Percentiles rank a stretch among this genome's conserved stretches.
Conservation (phyloP, 2,888 invertebrate species). For the Spisula subtruncata region DNA sequence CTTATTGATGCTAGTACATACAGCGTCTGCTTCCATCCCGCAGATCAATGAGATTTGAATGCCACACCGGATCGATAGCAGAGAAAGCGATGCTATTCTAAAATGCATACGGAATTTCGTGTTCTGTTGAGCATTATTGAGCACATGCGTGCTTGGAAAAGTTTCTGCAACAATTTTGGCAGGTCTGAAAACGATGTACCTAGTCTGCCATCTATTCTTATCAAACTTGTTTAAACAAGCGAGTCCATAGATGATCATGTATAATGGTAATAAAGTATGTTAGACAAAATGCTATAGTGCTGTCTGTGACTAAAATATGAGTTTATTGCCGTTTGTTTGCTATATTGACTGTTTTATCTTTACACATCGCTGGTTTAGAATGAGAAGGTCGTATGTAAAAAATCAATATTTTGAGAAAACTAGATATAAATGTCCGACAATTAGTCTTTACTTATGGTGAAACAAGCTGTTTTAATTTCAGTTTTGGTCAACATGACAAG, state of each 20-base stretch:
- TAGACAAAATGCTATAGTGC: not conserved
- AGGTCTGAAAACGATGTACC: not conserved
- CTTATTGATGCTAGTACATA: conserved; percentile 30
- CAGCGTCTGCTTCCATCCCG: not conserved
- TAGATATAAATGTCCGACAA: too few relatives aligned
- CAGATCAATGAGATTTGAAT: conserved; percentile 46
- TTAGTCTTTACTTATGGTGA: too few relatives aligned
- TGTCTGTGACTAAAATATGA: not conserved
- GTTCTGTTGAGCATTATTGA: conserved; percentile 18
- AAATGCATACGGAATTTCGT: conserved; percentile 38
- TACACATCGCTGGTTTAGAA: too few relatives aligned
- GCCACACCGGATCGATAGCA: conserved; percentile 27
- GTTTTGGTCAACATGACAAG: too few relatives aligned
- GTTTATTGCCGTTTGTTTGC: not conserved
- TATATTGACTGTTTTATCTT: not conserved
- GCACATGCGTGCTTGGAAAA: conserved; percentile 22
- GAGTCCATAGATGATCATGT: not conserved
- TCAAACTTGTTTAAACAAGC: conserved; percentile 13
- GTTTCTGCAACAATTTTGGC: conserved; percentile 15
- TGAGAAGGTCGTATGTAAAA: too few relatives aligned
- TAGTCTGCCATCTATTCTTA: not conserved
- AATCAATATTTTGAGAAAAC: too few relatives aligned
- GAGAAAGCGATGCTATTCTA: conserved; percentile 19
- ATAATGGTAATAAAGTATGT: not conserved
- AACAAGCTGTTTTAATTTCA: too few relatives aligned